Evolutionary conservation across 2,113 vertebrate species (phyloP).

Genomic region (Reinhardtius hippoglossoides): DNA sequence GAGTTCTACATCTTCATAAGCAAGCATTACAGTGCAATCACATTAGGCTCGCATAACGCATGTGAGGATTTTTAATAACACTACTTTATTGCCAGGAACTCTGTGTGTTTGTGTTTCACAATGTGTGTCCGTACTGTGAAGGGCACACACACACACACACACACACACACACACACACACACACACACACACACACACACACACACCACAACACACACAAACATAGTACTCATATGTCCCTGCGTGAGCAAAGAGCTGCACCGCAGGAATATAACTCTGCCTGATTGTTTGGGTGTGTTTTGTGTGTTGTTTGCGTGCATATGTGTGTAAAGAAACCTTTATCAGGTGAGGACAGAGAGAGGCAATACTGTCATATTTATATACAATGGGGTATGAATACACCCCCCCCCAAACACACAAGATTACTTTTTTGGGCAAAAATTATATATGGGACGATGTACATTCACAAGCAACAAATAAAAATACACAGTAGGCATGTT

Average conservation of each 20-base stretch:
- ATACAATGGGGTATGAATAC: not conserved
- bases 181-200: not conserved
- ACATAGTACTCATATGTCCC: conserved; percentile 23
- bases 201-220: conserved; percentile 3
- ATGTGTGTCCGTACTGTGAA: conserved; percentile 33
- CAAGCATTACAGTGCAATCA: conserved; percentile 63
- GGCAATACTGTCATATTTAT: conserved; percentile 63
- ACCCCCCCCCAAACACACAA: conserved; percentile 8
- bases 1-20: conserved; percentile 74
- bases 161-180: conserved; percentile 10
- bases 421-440: not conserved
- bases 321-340: conserved; percentile 35
- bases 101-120: conserved; percentile 26
- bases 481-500: not conserved
- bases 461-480: not conserved
- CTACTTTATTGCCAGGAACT: conserved; percentile 61
- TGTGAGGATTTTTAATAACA: conserved; percentile 69
- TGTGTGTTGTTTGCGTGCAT: conserved; percentile 13
- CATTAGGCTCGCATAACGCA: conserved; percentile 62
- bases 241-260: conserved; percentile 22
- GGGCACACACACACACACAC: conserved; percentile 9
- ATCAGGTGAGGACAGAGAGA: conserved; percentile 52
- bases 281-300: not conserved
- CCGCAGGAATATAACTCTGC: conserved; percentile 15
- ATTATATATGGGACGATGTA: not conserved